phyloP scores from a whole-genome alignment of 1,140 invertebrate species.

The Temnothorax nylanderi region DNA sequence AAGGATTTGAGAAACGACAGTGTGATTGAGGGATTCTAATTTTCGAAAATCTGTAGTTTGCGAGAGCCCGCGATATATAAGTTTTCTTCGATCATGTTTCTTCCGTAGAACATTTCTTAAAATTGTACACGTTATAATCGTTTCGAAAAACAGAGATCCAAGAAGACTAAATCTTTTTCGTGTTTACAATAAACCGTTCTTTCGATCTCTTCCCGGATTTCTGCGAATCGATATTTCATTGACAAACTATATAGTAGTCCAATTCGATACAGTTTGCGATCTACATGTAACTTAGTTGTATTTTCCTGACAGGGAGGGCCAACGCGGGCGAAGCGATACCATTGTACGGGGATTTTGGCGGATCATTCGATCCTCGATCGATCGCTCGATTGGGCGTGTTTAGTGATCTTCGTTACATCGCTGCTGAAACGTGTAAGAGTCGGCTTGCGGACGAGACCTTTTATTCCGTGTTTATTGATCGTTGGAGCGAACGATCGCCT shows the following conservation, averaged over 20 bases:
- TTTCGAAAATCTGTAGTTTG: not conserved
- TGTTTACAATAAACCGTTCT: not conserved
- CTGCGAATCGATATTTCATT: slow-evolving; percentile 9
- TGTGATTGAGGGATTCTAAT: not conserved
- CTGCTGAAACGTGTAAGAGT: slow-evolving; percentile 73
- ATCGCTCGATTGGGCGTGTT: slow-evolving; percentile 74
- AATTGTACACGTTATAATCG: not conserved
- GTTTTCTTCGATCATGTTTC: not conserved
- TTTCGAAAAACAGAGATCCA: not conserved
- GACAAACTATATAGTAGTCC: not conserved
- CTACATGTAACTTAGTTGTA: slow-evolving; percentile 3
- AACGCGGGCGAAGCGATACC: slow-evolving; percentile 33
- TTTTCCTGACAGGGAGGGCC: slow-evolving; percentile 57
- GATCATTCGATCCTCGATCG: slow-evolving; percentile 68
- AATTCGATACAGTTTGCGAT: slow-evolving; percentile 28
- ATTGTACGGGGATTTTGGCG: slow-evolving; percentile 56
- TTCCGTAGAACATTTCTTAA: not conserved
- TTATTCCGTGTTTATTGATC: slow-evolving; percentile 70
- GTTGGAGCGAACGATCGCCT: slow-evolving; percentile 72
- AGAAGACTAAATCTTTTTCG: not conserved
- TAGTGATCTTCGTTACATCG: slow-evolving; percentile 73
- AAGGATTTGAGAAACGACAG: not conserved
- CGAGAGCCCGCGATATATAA: not conserved
- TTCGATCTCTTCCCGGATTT: not conserved
- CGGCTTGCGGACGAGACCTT: slow-evolving; percentile 71